These are phyloP conservation scores for Hydra vulgaris DNA, from an alignment of 30 jellyfish, hydroid and myxozoan genomes.

Conservation along the genomic window DNA sequence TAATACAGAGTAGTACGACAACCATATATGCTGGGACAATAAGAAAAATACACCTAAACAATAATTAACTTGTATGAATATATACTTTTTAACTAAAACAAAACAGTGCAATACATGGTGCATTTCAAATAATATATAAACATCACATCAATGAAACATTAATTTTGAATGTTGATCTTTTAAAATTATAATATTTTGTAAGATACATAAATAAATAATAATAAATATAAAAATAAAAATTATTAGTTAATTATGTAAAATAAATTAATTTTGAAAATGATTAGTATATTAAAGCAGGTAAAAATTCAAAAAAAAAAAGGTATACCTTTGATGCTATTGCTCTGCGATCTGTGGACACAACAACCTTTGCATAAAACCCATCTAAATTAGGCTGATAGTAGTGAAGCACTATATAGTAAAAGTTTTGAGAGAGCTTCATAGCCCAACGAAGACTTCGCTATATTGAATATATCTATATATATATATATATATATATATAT, in stretches of 20 bases:
- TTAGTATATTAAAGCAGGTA: too few species aligned
- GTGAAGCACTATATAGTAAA: slow-evolving; percentile 35
- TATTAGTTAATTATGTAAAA: neutral
- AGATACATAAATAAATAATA: too few species aligned
- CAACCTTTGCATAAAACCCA: slow-evolving; percentile 27
- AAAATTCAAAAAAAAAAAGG: too few species aligned
- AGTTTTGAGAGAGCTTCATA: slow-evolving; percentile 23
- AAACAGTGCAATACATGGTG: neutral
- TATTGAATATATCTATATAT: neutral
- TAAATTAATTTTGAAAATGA: too few species aligned
- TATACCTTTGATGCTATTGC: slow-evolving; percentile 61
- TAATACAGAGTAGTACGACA: slow-evolving; percentile 54
- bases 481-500: neutral
- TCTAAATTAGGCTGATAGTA: slow-evolving; percentile 61
- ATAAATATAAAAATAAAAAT: neutral
- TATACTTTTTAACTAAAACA: neutral
- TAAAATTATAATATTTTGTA: too few species aligned
- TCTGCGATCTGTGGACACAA: slow-evolving; percentile 39
- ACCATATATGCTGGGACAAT: slow-evolving; percentile 68
- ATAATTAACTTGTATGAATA: neutral
- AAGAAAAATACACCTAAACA: slow-evolving; percentile 19
- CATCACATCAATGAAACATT: too few species aligned
- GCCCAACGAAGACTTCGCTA: slow-evolving; percentile 54
- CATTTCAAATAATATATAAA: neutral
- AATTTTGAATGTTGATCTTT: too few species aligned